Evolutionary conservation across 92 coral and sea anemone species (phyloP), one percentile per base, ranked within the genome.

Genomic region (Actinernus sp.): DNA sequence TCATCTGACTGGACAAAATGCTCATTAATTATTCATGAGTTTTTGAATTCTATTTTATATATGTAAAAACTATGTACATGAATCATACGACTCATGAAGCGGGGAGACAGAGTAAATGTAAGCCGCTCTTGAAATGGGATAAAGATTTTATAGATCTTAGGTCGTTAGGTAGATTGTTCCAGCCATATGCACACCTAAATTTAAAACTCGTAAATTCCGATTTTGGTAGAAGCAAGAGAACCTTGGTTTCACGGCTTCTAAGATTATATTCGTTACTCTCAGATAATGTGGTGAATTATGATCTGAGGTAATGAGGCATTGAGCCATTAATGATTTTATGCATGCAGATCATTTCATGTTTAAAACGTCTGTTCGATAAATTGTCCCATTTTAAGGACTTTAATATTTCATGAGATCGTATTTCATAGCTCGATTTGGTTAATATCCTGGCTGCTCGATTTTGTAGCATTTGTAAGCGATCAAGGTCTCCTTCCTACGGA

Each of bases 401-500:
- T 14, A 65, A 16, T 0, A 65, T 57, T 55, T 56, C 56, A 14
- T 43, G 9, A 14, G 69, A 40, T 18, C 59, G 27, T 4, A 60
- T 47, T 17, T 60, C 70, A 29, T 37, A 60, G 30, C 22, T 23
- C 26, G 48, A 47, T 18, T 63, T 43, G 36, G 44, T 34, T 18
- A 47, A 4, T 9, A 74, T 73, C 20, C 72, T 74, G 12, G 73
- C 52, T 1, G 57, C 57, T 28, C 71, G 48, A 4, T 40, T 72
- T n/a, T 30, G 71, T 7, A 72, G 34, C 16, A 24, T 60, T 11
- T 62, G 79, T 26, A 28, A 16, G 3, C 1, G 1, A 24, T 21
- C 26, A 33, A 39, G 44, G 3, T 28, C 28, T 7, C 44, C 4
- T 49, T 24, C 29, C 7, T 65, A 17, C n/a, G n/a, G n/a, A n/a